Conservation (phyloP, 2,888 invertebrate species). For the Monopis laevigella region DNA sequence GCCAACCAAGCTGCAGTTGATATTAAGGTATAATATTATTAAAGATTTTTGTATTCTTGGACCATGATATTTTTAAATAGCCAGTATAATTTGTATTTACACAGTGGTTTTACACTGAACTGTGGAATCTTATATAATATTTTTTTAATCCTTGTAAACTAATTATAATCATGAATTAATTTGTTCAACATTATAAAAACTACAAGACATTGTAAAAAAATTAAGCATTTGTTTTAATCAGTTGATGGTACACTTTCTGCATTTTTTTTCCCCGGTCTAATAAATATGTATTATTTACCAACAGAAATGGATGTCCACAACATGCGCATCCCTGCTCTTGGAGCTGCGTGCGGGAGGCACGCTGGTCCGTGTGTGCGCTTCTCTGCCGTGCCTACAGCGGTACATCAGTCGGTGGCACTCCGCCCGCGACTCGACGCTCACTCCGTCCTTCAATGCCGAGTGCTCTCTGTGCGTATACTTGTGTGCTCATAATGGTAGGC, state of each 20-base stretch:
- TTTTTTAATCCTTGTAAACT: too few relatives aligned
- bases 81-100: too few relatives aligned
- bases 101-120: too few relatives aligned
- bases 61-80: background rate
- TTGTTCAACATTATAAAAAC: too few relatives aligned
- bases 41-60: background rate
- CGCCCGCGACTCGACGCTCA: constrained; percentile 72
- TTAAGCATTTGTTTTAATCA: too few relatives aligned
- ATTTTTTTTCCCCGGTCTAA: too few relatives aligned
- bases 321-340: constrained; percentile 82
- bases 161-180: too few relatives aligned
- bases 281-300: constrained; percentile 21
- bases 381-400: constrained; percentile 71
- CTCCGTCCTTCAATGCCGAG: constrained; percentile 78
- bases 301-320: constrained; percentile 80
- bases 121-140: too few relatives aligned
- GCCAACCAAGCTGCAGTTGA: constrained; percentile 43
- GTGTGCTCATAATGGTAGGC: too few relatives aligned
- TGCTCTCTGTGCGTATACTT: constrained; percentile 62
- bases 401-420: constrained; percentile 63
- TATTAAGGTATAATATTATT: constrained; percentile 38
- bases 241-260: too few relatives aligned
- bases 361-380: constrained; percentile 82
- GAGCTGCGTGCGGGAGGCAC: constrained; percentile 84
- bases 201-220: too few relatives aligned